Conservation (phyloP, 37 sponge, comb jelly and placozoan genomes). For the Spongilla lacustris region DNA sequence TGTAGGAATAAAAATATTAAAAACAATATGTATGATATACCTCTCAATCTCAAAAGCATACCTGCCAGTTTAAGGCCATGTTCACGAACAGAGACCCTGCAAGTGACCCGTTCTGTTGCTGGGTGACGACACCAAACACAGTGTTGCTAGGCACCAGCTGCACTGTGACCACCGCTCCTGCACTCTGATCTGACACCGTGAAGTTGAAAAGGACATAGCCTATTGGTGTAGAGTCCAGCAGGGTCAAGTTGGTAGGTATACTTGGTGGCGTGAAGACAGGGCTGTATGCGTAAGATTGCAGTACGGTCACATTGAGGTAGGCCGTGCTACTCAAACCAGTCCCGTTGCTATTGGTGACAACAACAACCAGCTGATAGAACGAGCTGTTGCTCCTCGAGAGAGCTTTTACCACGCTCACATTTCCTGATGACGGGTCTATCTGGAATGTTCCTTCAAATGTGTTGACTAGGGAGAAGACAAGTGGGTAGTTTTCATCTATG, state of each 20-base stretch:
- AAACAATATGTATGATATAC: neutral
- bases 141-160: neutral
- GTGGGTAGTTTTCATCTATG: constrained; percentile 37
- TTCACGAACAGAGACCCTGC: constrained; percentile 19
- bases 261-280: constrained; percentile 19
- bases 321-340: neutral
- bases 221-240: constrained; percentile 33
- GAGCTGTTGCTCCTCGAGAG: constrained; percentile 11
- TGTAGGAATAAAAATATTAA: neutral
- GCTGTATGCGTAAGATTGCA: constrained; percentile 37
- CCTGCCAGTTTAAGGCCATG: constrained; percentile 39
- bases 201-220: constrained; percentile 29
- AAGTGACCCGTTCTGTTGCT: neutral
- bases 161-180: constrained; percentile 26
- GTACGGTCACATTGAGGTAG: constrained; percentile 17
- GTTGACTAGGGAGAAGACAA: constrained; percentile 21
- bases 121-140: constrained; percentile 16
- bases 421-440: constrained; percentile 44
- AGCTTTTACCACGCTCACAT: constrained; percentile 5
- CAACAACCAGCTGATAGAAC: constrained; percentile 31
- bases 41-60: neutral
- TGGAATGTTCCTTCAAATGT: constrained; percentile 15
- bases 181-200: constrained; percentile 28
- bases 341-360: constrained; percentile 29
- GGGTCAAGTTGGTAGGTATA: neutral